Base-by-base conservation (phyloP, 2,113 vertebrate species). In the Arizona elegans region DNA sequence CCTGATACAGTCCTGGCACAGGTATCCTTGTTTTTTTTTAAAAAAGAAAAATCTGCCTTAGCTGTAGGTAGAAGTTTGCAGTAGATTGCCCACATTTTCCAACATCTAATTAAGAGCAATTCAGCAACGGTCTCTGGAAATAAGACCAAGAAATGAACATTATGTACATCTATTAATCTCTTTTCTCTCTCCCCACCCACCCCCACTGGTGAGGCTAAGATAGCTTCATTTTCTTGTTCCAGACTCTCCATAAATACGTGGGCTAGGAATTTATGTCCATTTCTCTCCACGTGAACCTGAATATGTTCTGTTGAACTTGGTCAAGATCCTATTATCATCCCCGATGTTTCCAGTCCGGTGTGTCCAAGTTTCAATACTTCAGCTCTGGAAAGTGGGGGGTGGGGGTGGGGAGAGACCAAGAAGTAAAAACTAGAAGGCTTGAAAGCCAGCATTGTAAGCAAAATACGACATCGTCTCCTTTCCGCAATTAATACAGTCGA, bases 281-380 rank as follows among this genome's bases (percentile, higher is more conserved):
- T 94, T 91, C 91, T 53, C 24, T 93, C 89, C 21, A 90, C 55
- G 89, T 52, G 94, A 96, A 95, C 93, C 90, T 93, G 92, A 97
- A 75, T 91, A 90, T 91, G 94, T 90, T 90, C 92, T 93, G 56
- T 24, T 88, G 91, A 87, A 96, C 96, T 96, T 94, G 90, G 94
- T 96, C 93, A 94, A 93, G 93, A 88, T 94, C 93, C 86, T 96
- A 90, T 93, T 95, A 96, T 95, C 95, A 95, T 94, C 96, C 54
- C 96, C 94, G 75, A 95, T 86, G 54, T 96, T 97, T 96, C 94
- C 95, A 97, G 1, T 93, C 0, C 95, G 54, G 91, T 95, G 90
- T 95, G 87, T 95, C 94, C 93, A 95, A 94, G 95, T 96, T 95
- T 96, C 95, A 62, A 95, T 97, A 97, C 97, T 96, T 94, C 90